phyloP scores from a whole-genome alignment of 2,113 vertebrate species.

The Saimiri boliviensis region DNA sequence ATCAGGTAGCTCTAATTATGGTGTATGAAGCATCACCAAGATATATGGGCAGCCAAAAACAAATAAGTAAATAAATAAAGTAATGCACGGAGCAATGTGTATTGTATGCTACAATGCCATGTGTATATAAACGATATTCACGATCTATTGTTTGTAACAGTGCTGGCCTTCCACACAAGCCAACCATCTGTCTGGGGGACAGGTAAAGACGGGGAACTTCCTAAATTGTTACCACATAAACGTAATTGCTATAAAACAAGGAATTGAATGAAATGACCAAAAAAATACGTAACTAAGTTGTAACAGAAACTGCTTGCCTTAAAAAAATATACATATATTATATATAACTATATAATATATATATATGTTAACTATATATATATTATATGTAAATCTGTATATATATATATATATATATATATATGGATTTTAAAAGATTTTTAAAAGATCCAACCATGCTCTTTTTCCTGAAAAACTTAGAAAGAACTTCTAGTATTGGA shows the following conservation, averaged over 20 bases:
- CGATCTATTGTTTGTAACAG: neutral
- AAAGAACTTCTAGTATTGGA: neutral
- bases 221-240: neutral
- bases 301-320: neutral
- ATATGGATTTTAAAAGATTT: no score
- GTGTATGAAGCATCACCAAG: neutral
- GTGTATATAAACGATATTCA: neutral
- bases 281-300: neutral
- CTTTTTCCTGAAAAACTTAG: neutral
- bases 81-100: neutral
- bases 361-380: no score
- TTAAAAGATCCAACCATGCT: neutral
- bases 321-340: no score
- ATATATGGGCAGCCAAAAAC: neutral
- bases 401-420: no score
- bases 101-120: neutral
- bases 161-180: neutral
- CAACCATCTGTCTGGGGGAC: neutral
- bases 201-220: neutral
- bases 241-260: neutral
- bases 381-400: no score
- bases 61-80: neutral
- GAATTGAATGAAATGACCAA: neutral
- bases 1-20: neutral
- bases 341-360: no score